A percentile compares a stretch with the other conserved stretches of the same genome.
Evolutionary conservation across 2,888 invertebrate genomes (phyloP).

Genomic region (Drosophila anomelani): DNA sequence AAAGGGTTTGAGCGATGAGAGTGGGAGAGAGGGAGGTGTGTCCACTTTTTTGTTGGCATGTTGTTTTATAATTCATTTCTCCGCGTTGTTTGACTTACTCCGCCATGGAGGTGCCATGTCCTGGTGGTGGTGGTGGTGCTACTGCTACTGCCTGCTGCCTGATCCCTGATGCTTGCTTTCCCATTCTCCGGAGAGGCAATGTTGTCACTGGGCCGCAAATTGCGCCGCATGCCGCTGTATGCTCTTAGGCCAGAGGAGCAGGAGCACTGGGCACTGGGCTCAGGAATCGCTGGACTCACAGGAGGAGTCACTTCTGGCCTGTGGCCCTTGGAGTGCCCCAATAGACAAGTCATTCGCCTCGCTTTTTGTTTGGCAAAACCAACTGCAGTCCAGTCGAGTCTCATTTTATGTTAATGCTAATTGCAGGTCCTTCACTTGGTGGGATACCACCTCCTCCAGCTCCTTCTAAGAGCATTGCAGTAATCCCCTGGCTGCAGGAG

Average conservation of each 20-base stretch:
- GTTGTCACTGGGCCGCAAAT: conserved; percentile 76
- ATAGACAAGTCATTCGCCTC: conserved; percentile 76
- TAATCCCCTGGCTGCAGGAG: background rate
- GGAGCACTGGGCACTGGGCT: background rate
- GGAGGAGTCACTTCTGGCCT: background rate
- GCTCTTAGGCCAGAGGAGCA: conserved; percentile 57
- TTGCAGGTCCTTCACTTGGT: conserved; percentile 43
- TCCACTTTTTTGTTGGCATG: conserved; percentile 72
- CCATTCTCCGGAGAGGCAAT: conserved; percentile 26
- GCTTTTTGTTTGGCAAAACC: conserved; percentile 55
- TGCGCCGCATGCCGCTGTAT: conserved; percentile 73
- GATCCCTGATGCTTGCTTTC: background rate
- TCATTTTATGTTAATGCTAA: conserved; percentile 68
- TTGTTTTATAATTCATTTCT: conserved; percentile 81
- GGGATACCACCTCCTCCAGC: background rate
- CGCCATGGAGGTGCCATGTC: conserved; percentile 23
- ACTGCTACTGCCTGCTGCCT: background rate
- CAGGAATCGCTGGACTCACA: background rate
- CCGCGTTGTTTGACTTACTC: conserved; percentile 76
- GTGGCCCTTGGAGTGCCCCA: conserved; percentile 50
- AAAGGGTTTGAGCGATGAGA: background rate
- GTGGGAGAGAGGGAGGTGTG: background rate
- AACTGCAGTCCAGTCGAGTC: conserved; percentile 67
- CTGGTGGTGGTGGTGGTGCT: background rate
- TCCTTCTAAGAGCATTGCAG: conserved; percentile 65